Base-by-base conservation (phyloP, 1,140 invertebrate species). In the Drosophila mayri region DNA sequence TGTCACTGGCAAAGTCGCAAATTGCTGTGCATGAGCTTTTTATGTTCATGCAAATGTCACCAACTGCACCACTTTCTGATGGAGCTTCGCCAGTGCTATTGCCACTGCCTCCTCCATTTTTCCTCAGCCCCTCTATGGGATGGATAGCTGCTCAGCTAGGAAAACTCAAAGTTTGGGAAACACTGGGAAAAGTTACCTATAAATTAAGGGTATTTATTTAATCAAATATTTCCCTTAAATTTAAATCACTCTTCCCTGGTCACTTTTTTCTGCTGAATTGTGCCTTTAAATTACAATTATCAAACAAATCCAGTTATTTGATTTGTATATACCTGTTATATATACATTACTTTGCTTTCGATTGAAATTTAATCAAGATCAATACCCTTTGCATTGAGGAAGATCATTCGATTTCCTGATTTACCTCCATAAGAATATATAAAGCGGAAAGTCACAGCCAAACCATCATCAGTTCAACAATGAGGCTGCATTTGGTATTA, bases 11-110 rank as follows among this genome's bases (percentile, higher is more conserved):
- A 90, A 90, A 90, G 85, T 90, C 85, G 86, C 85, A 90, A 90
- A 90, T 90, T 90, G 85, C 81, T 90, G 81, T 90, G 85, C 86
- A 90, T 90, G 85, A 90, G 85, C 85, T 90, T 90, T 90, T 90
- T 90, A 90, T 90, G 85, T 90, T 90, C 86, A 90, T 90, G 85
- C 85, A 90, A 90, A 90, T 90, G 85, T 88, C 85, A 90, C 86
- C 85, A 88, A 77, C 68, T 90, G 85, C 85, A 88, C 50, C 70
- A 74, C 55, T 77, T 79, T 57, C 59, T 79, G 79, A 82, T 79
- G 83, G 54, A 72, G 80, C 81, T 40, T 63, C 57, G 73, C 67
- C 62, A 65, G 76, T 63, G 44, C 59, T 28, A 28, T 25, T 11
- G 20, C 54, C 47, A 18, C 25, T 14, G 20, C 32, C 32, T 16